These are phyloP conservation scores for Sapayoa aenigma DNA, from an alignment of 2,113 vertebrate genomes.

Conservation along the genomic window DNA sequence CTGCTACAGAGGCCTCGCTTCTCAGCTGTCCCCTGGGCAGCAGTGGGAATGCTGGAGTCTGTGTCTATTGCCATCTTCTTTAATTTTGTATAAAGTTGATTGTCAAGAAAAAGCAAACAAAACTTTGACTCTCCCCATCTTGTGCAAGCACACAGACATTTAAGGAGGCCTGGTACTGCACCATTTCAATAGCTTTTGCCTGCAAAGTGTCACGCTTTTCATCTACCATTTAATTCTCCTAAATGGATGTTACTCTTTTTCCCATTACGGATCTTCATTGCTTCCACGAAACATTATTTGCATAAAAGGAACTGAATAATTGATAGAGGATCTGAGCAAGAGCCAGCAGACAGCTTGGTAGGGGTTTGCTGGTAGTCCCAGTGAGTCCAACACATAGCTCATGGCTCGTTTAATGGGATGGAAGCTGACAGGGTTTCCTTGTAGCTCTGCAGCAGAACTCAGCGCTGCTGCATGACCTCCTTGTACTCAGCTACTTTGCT, in stretches of 20 bases:
- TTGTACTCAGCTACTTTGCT: constrained; percentile 49
- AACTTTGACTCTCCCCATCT: background rate
- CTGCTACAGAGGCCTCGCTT: background rate
- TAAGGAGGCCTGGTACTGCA: background rate
- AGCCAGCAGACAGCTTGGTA: constrained; percentile 64
- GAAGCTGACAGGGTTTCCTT: constrained; percentile 81
- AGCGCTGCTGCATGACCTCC: constrained; percentile 51
- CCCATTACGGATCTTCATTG: constrained; percentile 44
- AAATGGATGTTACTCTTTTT: constrained; percentile 59
- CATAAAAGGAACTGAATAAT: constrained; percentile 84
- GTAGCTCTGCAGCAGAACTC: constrained; percentile 75
- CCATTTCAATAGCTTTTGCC: constrained; percentile 4
- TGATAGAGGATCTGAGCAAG: constrained; percentile 72
- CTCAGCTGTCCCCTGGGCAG: background rate
- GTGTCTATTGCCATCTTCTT: background rate
- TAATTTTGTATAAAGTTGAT: constrained; percentile 2
- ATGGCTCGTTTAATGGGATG: constrained; percentile 81
- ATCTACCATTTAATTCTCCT: constrained; percentile 63
- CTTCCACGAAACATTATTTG: constrained; percentile 76
- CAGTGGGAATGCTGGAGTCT: background rate
- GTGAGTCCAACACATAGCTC: constrained; percentile 73
- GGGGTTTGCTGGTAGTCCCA: constrained; percentile 53
- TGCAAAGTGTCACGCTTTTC: constrained; percentile 24
- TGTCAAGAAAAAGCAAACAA: background rate
- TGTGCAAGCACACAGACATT: background rate